Base-by-base conservation (phyloP, 2,797 vertebrate species). In the Neoniphon sammara region DNA sequence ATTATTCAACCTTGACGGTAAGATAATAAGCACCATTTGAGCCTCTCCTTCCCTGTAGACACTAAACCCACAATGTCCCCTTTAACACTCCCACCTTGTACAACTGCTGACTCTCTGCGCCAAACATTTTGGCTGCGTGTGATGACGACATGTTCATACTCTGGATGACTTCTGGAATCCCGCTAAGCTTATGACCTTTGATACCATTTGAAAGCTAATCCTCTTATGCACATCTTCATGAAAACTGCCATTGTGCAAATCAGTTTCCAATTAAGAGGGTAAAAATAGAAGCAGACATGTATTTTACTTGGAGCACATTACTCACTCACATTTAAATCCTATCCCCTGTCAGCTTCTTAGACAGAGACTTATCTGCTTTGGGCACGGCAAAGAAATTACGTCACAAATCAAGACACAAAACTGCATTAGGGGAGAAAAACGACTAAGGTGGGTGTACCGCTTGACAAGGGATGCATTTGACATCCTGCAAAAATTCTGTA, bases 191-290 rank as follows among this genome's bases (percentile, higher is more conserved):
- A 70, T 68, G 72, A 90, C 91, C 87, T 82, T 73, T 73, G 78
- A 82, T 85, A 75, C 76, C 36, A 77, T 83, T 88, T 71, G 70
- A 81, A 83, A 88, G 65, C 77, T 91, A 88, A 92, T 92, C 92
- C 84, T 79, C 80, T 82, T 87, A 75, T 52, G 62, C 80, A 81
- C 79, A 73, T 88, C 88, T 85, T 71, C 81, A 82, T 81, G 75
- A 77, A 77, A 76, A 70, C 73, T 74, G 70, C 62, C 62, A 80
- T 85, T 80, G 66, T 86, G 73, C 76, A 76, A 80, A 81, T 80
- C 71, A 10, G 20, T 88, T 88, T 88, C 83, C 63, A 84, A 85
- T 87, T 86, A 86, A 20, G 31, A 78, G 54, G 21, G 61, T 66
- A 68, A 84, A 89, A 83, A 80, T 74, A 85, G 77, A 77, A 46